These are phyloP conservation scores for Plebejus argus DNA, from an alignment of 2,888 invertebrate genomes.

Conservation along the genomic window DNA sequence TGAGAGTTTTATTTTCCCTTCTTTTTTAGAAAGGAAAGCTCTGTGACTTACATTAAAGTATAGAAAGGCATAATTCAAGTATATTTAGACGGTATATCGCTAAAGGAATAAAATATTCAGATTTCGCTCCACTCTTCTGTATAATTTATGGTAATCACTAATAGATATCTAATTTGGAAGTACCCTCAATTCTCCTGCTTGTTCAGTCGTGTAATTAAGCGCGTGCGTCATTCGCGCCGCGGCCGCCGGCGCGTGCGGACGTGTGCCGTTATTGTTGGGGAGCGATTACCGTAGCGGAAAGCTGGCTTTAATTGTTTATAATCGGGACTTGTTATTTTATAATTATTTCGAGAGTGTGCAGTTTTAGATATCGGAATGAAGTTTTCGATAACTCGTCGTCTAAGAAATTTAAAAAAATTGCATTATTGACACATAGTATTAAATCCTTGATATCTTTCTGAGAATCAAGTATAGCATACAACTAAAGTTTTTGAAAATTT, in stretches of 20 bases:
- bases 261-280: constrained; percentile 49
- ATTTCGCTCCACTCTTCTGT: constrained; percentile 45
- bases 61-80: too few species aligned
- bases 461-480: too few species aligned
- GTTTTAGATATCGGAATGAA: background rate
- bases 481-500: too few species aligned
- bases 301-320: constrained; percentile 35
- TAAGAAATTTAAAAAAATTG: too few species aligned
- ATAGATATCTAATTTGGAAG: constrained; percentile 43
- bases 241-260: constrained; percentile 52
- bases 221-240: constrained; percentile 58
- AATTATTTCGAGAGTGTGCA: constrained; percentile 21
- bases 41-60: too few species aligned
- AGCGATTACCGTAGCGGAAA: constrained; percentile 46
- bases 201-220: constrained; percentile 79
- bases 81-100: background rate
- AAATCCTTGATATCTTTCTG: too few species aligned
- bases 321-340: constrained; percentile 27
- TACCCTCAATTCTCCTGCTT: constrained; percentile 61
- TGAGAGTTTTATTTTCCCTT: too few species aligned
- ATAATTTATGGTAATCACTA: constrained; percentile 20
- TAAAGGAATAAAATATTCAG: constrained; percentile 19
- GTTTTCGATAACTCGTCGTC: background rate
- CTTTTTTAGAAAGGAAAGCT: too few species aligned
- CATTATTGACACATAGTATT: too few species aligned